Evolutionary conservation across 2,888 invertebrate genomes (phyloP).

Genomic region (Eupithecia vulgata): DNA sequence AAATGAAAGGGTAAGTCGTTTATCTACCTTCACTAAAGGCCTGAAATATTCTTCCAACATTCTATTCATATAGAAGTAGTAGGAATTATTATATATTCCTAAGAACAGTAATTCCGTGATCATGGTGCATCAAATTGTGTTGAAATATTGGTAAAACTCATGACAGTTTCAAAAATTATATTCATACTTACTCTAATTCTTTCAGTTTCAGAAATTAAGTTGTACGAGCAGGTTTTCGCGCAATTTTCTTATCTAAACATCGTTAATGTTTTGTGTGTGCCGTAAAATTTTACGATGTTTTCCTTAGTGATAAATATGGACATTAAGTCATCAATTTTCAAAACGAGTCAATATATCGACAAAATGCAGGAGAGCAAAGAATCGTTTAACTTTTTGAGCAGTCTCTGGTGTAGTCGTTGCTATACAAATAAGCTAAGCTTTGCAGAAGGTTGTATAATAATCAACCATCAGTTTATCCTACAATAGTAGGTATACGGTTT

Average conservation of each 20-base stretch:
- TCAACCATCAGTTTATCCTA: not conserved
- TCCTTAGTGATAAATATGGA: slow-evolving; percentile 27
- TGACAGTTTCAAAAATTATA: no score
- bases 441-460: no score
- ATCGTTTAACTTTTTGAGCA: not conserved
- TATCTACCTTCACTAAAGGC: not conserved
- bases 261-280: slow-evolving; percentile 29
- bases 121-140: no score
- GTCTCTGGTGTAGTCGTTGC: not conserved
- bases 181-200: not conserved
- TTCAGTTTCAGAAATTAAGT: not conserved
- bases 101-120: no score
- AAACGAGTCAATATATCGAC: slow-evolving; percentile 7
- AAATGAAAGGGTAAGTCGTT: not conserved
- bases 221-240: slow-evolving; percentile 15
- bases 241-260: slow-evolving; percentile 31
- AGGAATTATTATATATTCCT: no score
- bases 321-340: slow-evolving; percentile 28
- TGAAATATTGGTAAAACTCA: no score
- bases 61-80: not conserved
- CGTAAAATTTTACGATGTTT: slow-evolving; percentile 35
- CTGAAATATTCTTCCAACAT: not conserved
- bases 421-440: no score
- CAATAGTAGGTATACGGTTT: no score
- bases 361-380: not conserved